Evolutionary conservation across 2,888 invertebrate genomes (phyloP).

Genomic region (Alviniconcha strummeri): DNA sequence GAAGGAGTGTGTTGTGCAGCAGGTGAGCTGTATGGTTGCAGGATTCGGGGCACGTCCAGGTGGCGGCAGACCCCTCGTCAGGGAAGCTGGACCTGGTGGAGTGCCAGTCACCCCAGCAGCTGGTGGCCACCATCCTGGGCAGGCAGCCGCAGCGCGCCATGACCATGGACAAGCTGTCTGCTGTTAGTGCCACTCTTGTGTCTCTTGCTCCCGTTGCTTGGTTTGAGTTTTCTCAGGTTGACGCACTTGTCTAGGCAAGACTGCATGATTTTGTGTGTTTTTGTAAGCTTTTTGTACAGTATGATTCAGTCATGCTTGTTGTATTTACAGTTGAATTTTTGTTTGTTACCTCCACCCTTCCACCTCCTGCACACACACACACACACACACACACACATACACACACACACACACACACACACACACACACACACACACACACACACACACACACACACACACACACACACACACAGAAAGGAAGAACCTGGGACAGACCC

Average conservation of each 20-base stretch:
- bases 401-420: too few species aligned
- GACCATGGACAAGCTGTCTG: conserved; percentile 63
- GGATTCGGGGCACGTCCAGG: conserved; percentile 58
- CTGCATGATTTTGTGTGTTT: not conserved
- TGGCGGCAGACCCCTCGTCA: conserved; percentile 54
- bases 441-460: too few species aligned
- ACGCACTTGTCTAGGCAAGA: not conserved
- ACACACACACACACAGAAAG: too few species aligned
- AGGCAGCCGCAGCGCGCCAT: conserved; percentile 51
- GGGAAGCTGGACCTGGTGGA: conserved; percentile 63
- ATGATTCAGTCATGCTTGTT: too few species aligned
- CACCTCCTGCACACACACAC: too few species aligned
- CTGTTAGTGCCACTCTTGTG: conserved; percentile 50
- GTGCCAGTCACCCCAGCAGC: conserved; percentile 64
- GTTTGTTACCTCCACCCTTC: too few species aligned
- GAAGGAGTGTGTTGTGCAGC: too few species aligned
- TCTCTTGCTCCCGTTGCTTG: not conserved
- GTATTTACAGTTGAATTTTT: too few species aligned
- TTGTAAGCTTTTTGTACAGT: not conserved
- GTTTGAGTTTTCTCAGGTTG: not conserved
- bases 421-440: too few species aligned
- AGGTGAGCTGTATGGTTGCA: conserved; percentile 33
- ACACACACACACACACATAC: too few species aligned
- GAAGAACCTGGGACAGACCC: too few species aligned
- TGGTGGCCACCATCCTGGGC: conserved; percentile 61